Evolutionary conservation across 1,140 invertebrate genomes (phyloP), one percentile per base, ranked within the genome.

Genomic region (Drosophila tsacasi): DNA sequence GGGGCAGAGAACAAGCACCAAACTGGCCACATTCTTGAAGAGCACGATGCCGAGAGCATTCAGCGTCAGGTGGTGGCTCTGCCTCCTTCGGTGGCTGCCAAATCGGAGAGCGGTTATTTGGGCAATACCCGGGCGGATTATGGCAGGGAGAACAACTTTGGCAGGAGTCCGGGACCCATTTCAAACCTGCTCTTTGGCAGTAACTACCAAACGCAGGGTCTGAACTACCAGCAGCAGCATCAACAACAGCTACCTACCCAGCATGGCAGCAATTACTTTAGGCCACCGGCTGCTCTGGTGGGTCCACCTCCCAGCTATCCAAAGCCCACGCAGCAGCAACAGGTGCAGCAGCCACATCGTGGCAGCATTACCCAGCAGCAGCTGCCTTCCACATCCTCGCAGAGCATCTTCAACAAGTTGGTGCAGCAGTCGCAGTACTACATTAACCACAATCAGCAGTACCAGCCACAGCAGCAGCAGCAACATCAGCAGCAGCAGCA

Each of bases 1-100:
- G 96, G 96, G 12, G 95, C 95, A 44, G 95, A 96, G 76, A 92
- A 83, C 44, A 91, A 94, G 54, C 94, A 95, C 54, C 94, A 94
- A 61, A 92, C 94, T 7, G 94, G 94, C 44, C 92, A 94, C 75
- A 94, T 94, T 44, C 93, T 94, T 46, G 93, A 93, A 73, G 92
- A 93, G 62, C 91, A 93, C 19, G 91, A 93, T 40, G 95, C 95
- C 79, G 94, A 94, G 78, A 95, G 95, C 44, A 94, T 95, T 30
- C 94, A 95, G 19, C 94, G 94, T 47, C 94, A 95, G 40, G 94
- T 95, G 5, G 93, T 95, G 40, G 94, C 94, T n/a, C 91, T 94
- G 66, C 95, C 95, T 0, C 21, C 59, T 37, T 60, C 55, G 0
- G 67, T 50, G 27, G 62, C 50, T n/a, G 17, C 15, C 30, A 76